Percentiles rank a stretch among this genome's conserved stretches.
Evolutionary conservation across 2,113 vertebrate genomes (phyloP).

Genomic region (Naja naja): DNA sequence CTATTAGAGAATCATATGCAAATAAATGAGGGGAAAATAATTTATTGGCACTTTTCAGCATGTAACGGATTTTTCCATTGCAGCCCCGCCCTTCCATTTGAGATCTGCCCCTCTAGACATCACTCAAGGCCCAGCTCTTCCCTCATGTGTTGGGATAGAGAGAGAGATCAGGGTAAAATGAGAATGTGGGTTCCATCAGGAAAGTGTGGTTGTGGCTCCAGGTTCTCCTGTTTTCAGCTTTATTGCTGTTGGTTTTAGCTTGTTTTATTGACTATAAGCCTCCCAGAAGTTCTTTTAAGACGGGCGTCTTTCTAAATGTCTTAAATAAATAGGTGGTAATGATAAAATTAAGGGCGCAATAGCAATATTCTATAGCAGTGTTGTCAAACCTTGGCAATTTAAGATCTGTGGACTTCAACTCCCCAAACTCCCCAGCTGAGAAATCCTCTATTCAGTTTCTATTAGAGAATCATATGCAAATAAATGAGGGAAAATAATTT

Average conservation of each 20-base stretch:
- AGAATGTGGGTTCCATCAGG: background rate
- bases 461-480: background rate
- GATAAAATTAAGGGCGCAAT: background rate
- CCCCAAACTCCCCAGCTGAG: background rate
- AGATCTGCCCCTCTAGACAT: background rate
- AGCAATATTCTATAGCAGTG: background rate
- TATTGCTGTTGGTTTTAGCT: background rate
- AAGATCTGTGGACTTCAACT: background rate
- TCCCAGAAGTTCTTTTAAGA: background rate
- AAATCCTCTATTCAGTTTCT: background rate
- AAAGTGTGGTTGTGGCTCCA: background rate
- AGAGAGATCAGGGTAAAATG: background rate
- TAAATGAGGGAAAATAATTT: background rate
- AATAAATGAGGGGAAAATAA: background rate
- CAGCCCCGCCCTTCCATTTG: background rate
- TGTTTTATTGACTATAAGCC: background rate
- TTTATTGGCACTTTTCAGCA: slow-evolving; percentile 23
- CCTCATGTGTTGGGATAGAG: background rate
- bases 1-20: background rate
- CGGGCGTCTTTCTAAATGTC: background rate
- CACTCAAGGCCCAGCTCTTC: background rate
- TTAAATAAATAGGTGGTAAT: background rate
- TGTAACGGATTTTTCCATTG: background rate
- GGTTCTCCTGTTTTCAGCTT: background rate
- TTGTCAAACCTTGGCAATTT: background rate